phyloP scores from a whole-genome alignment of 2,113 vertebrate species.

The Sula dactylatra region DNA sequence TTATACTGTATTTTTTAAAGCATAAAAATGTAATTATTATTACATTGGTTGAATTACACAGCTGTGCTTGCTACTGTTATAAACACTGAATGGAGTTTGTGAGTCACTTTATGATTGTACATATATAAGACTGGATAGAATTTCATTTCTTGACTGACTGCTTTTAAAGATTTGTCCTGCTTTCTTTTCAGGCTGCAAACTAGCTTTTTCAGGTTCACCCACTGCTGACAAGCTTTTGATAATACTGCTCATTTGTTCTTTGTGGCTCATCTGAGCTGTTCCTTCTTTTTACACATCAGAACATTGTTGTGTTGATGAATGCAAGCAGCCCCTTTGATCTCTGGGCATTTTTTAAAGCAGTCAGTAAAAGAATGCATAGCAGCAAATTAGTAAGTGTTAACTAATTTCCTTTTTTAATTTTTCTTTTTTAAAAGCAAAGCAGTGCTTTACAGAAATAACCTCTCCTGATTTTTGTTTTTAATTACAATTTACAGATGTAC shows the following conservation, averaged over 20 bases:
- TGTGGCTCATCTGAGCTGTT: neutral
- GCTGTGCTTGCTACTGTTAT: neutral
- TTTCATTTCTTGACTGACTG: neutral
- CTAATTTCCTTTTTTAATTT: neutral
- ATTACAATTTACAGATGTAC: neutral
- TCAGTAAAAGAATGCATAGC: neutral
- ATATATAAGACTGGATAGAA: neutral
- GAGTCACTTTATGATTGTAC: neutral
- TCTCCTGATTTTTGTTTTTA: neutral
- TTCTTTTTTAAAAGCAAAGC: neutral
- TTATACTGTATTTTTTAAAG: neutral
- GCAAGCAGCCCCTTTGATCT: neutral
- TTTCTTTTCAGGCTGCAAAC: neutral
- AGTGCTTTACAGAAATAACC: neutral
- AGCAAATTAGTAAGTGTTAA: neutral
- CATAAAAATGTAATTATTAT: neutral
- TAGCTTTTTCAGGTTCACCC: neutral
- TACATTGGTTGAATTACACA: neutral
- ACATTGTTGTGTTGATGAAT: neutral
- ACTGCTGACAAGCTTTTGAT: constrained; percentile 9
- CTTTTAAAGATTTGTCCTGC: neutral
- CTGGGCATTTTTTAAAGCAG: neutral
- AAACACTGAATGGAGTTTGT: neutral
- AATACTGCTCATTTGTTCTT: neutral
- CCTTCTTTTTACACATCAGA: neutral